Evolutionary conservation across 1,140 invertebrate species (phyloP).

Genomic region (Drosophila cardini): DNA sequence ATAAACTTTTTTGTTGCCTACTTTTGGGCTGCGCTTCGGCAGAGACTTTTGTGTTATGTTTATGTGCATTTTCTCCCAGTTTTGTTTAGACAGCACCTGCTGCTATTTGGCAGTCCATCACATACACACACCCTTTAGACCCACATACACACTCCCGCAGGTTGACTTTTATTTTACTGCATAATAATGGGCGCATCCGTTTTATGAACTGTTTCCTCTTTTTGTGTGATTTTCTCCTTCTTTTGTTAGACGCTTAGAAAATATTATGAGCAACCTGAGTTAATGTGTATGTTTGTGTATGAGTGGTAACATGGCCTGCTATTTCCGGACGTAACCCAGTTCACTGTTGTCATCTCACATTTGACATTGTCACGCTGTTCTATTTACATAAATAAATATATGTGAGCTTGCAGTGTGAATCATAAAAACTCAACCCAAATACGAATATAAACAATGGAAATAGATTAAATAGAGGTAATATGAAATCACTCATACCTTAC

Average conservation of each 20-base stretch:
- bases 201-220: constrained; percentile 54
- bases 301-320: not conserved
- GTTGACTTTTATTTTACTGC: constrained; percentile 54
- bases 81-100: constrained; percentile 59
- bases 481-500: constrained; percentile 6
- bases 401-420: constrained; percentile 48
- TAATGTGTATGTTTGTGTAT: constrained; percentile 1
- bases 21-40: constrained; percentile 14
- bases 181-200: constrained; percentile 61
- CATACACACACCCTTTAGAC: not conserved
- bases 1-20: constrained; percentile 36
- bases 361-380: constrained; percentile 78
- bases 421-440: constrained; percentile 70
- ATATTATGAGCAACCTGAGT: not conserved
- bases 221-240: constrained; percentile 8
- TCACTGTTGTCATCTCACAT: constrained; percentile 40
- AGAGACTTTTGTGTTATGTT: constrained; percentile 39
- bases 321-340: constrained; percentile 25
- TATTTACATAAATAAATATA: constrained; percentile 67
- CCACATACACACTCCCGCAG: not conserved
- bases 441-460: constrained; percentile 38
- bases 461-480: not conserved
- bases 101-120: constrained; percentile 53
- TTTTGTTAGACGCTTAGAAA: constrained; percentile 8
- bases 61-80: constrained; percentile 51